These are phyloP conservation scores for Poecilia gillii DNA, from an alignment of 2,797 vertebrate species.

Conservation along the genomic window DNA sequence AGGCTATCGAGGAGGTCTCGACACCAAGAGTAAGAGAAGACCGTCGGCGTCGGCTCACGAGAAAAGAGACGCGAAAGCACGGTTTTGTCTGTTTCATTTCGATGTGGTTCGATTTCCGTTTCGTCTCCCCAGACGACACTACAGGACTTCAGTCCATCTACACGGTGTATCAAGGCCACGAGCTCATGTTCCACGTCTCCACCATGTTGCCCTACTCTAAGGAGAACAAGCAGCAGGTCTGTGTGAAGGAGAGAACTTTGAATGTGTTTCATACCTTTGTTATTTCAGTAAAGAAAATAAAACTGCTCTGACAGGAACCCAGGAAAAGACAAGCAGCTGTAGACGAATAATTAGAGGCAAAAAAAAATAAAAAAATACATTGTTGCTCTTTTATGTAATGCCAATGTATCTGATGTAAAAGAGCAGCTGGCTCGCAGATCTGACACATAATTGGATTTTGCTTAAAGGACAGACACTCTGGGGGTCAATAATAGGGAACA, in stretches of 20 bases:
- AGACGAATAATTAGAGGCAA: slow-evolving; percentile 3
- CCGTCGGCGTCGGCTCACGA: background rate
- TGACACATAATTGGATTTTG: slow-evolving; percentile 58
- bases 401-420: slow-evolving; percentile 40
- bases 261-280: background rate
- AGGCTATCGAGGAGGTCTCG: slow-evolving; percentile 95
- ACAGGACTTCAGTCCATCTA: slow-evolving; percentile 96
- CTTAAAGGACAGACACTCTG: slow-evolving; percentile 30
- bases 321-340: slow-evolving; percentile 7
- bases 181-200: slow-evolving; percentile 99
- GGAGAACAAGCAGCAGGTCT: slow-evolving; percentile 97
- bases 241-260: background rate
- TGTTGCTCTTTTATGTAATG: slow-evolving; percentile 18
- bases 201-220: slow-evolving; percentile 99
- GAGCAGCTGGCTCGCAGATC: slow-evolving; percentile 22
- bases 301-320: slow-evolving; percentile 2
- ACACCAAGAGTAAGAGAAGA: slow-evolving; percentile 92
- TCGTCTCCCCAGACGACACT: slow-evolving; percentile 88
- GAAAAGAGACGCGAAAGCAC: background rate
- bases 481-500: slow-evolving; percentile 37
- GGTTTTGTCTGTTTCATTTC: background rate
- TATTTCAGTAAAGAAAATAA: slow-evolving; percentile 22
- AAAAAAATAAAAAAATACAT: slow-evolving; percentile 8
- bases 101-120: background rate
- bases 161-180: slow-evolving; percentile 97